Evolutionary conservation across 2,797 vertebrate genomes (phyloP), one percentile per base, ranked within the genome.

Genomic region (Sebastes steindachneri): DNA sequence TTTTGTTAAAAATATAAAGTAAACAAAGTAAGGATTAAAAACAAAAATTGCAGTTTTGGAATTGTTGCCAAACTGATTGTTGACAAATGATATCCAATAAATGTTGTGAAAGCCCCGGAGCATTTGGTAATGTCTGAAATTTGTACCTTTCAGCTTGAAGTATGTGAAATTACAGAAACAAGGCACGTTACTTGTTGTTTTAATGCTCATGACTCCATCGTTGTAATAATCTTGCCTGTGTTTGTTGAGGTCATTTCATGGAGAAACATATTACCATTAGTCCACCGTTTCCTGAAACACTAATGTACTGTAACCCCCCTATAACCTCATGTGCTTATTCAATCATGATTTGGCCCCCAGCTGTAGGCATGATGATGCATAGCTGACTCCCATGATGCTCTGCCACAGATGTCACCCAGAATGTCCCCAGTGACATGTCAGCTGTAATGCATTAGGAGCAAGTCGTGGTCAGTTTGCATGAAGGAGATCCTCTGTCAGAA

Each of bases 381-480:
- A 67, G 59, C 57, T 65, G 80, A 84, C 84, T 89, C 84, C 84
- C 75, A 68, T 83, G 73, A 86, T 79, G 73, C 74, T 37, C 45
- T 55, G 70, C 58, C 65, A 55, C 83, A 85, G 76, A 86, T 85
- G 86, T 87, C 90, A 81, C 73, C 72, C 79, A 80, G 66, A 69
- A 21, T 29, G 69, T 78, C 74, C 73, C 80, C 72, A 51, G 77
- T 86, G 83, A 83, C 80, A 48, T 23, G 75, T 64, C 71, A 26
- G 67, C 75, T 65, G 71, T 31, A n/a, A 73, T 72, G 69, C 66
- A 84, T 87, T 79, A 68, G 37, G 31, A 53, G n/a, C 23, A 68
- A 57, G 41, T 63, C 0, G 4, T 2, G 23, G 48, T 75, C 59
- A 48, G 26, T 73, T 64, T 45, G 66, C 17, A 37, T 23, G 68